Base-by-base conservation (phyloP, 2,888 invertebrate genomes). In the Harpalus rufipes region DNA sequence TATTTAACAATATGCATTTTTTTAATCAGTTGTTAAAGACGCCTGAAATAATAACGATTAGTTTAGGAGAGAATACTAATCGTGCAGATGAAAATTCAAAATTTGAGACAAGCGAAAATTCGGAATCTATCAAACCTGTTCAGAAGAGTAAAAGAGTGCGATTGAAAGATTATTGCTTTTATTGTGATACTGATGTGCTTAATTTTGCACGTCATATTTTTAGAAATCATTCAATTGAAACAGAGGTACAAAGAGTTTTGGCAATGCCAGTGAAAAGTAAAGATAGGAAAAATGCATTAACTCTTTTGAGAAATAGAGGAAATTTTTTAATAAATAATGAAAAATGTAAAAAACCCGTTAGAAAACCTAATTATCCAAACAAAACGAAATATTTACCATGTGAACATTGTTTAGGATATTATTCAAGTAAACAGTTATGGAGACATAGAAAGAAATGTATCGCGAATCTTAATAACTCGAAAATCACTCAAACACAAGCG, bases 251-350 rank as follows among this genome's bases (percentile, higher is more conserved):
- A 83, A 18, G 18, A 83, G 10, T 72, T 14, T 32, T 72, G n/a
- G 39, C 72, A 7, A 32, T 32, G 32, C 83, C 74, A 16, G 16
- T 16, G n/a, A 58, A 14, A n/a, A 59, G 58, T 44, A 83, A 59
- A 74, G 21, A 44, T 7, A 44, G 83, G 10, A 83, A 83, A 61
- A 74, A 86, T 12, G 39, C 18, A n/a, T 14, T 81, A 14, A 44
- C 18, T 12, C 12, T 65, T 12, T 44, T 87, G 14, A 78, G 86
- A 83, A 86, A 87, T 79, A 86, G 86, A 83, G 86, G 87, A n/a
- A 87, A 87, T 85, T 87, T 59, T 78, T 72, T 87, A 82, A 65
- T 79, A 25, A 85, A 84, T 74, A 32, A 8, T 8, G 61, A 78
- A 41, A 74, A 74, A 1, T 32, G 74, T n/a, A 21, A 16, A 16